phyloP scores from a whole-genome alignment of 1,140 invertebrate species.

The Choristoneura fumiferana region DNA sequence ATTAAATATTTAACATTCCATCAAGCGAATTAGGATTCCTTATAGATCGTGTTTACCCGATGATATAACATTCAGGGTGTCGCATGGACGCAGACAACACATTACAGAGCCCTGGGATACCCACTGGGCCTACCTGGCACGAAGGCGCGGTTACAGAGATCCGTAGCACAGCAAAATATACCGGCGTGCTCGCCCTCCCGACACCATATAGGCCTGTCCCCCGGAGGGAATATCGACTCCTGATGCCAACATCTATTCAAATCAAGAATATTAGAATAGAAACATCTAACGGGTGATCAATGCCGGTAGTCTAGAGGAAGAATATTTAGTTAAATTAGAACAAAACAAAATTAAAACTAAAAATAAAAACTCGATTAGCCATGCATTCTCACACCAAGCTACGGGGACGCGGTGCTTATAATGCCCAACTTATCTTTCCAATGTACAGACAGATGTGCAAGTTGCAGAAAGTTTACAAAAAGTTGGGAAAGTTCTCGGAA shows the following conservation, averaged over 20 bases:
- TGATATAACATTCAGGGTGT: too few species aligned
- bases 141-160: conserved; percentile 81
- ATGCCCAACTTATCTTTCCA: too few species aligned
- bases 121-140: conserved; percentile 53
- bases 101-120: conserved; percentile 34
- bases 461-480: too few species aligned
- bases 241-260: conserved; percentile 80
- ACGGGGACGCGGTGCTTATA: not conserved
- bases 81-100: conserved; percentile 56
- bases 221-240: conserved; percentile 76
- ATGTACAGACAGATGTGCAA: too few species aligned
- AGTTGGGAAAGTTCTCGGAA: too few species aligned
- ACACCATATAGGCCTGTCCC: conserved; percentile 81
- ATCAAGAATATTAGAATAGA: conserved; percentile 49
- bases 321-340: conserved; percentile 66
- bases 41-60: too few species aligned
- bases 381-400: conserved; percentile 54
- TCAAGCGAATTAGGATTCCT: too few species aligned
- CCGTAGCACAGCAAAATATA: conserved; percentile 80
- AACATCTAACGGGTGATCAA: conserved; percentile 57
- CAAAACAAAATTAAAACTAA: conserved; percentile 42
- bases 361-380: conserved; percentile 41
- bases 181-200: conserved; percentile 75
- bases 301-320: conserved; percentile 58
- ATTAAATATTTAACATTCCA: too few species aligned